These are phyloP conservation scores for Xerus rutilus DNA, from an alignment of 2,797 vertebrate genomes.

Conservation along the genomic window DNA sequence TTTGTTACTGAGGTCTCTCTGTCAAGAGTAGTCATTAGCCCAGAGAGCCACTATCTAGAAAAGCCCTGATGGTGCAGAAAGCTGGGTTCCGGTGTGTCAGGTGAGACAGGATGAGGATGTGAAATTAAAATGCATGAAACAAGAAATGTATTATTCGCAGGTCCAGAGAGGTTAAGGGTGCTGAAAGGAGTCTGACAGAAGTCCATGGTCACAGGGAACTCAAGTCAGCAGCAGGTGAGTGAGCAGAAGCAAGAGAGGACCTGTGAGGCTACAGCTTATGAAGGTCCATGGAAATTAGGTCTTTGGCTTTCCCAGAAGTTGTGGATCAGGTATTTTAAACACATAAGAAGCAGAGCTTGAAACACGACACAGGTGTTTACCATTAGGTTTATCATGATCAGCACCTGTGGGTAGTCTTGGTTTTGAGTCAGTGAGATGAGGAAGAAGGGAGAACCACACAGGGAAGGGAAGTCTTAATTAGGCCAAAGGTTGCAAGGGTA, in stretches of 20 bases:
- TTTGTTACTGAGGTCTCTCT: not conserved
- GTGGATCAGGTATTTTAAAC: not conserved
- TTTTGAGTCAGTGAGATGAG: not conserved
- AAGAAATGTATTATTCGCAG: not conserved
- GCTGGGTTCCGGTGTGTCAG: not conserved
- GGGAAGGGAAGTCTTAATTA: not conserved
- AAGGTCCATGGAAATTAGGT: not conserved
- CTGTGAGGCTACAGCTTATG: not conserved
- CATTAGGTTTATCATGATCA: not conserved
- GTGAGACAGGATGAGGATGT: not conserved
- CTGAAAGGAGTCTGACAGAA: too few relatives aligned
- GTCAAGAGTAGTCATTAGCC: not conserved
- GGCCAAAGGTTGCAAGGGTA: not conserved
- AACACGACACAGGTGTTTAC: too few relatives aligned
- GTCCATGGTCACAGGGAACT: not conserved
- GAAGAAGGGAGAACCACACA: not conserved
- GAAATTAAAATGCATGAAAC: not conserved
- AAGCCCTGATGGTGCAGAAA: not conserved
- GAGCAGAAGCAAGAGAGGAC: not conserved
- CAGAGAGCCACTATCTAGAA: not conserved
- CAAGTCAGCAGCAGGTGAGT: not conserved
- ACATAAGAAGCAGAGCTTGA: too few relatives aligned
- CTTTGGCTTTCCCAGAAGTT: not conserved
- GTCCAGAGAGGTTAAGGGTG: not conserved
- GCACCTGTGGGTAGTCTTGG: not conserved